Conservation (phyloP, 1,140 invertebrate genomes). For the Belonocnema kinseyi region DNA sequence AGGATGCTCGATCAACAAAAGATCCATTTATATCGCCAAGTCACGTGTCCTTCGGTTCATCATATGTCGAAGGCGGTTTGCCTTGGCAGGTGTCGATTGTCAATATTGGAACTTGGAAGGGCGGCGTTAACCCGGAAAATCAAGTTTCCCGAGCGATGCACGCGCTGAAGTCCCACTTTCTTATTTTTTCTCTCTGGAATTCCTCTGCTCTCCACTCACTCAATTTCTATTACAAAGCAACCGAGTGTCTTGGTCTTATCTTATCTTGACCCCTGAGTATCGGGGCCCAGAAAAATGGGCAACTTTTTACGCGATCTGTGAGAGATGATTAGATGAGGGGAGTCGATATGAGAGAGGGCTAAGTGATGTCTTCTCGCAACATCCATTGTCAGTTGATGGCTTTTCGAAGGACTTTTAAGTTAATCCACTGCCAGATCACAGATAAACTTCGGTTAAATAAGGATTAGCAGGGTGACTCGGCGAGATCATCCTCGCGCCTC, state of each 20-base stretch:
- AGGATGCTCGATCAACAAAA: conserved; percentile 20
- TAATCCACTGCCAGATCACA: conserved; percentile 18
- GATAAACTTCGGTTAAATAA: conserved; percentile 29
- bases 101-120: conserved; percentile 2
- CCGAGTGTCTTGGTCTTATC: neutral
- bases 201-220: conserved; percentile 3
- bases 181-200: neutral
- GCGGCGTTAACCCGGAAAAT: conserved; percentile 27
- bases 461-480: conserved; percentile 20
- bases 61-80: conserved; percentile 23
- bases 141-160: conserved; percentile 23
- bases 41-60: conserved; percentile 22
- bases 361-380: conserved; percentile 23
- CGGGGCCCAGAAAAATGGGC: conserved; percentile 6
- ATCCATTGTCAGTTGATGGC: conserved; percentile 11
- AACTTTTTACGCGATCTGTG: conserved; percentile 25
- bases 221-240: conserved; percentile 29
- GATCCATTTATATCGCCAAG: conserved; percentile 13
- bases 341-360: conserved; percentile 5
- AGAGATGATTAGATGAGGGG: neutral
- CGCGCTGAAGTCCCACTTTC: neutral
- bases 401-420: conserved; percentile 26
- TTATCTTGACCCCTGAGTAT: neutral
- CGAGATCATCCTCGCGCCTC: conserved; percentile 4
- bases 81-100: conserved; percentile 29